Base-by-base conservation (phyloP, 1,140 invertebrate species). In the Pseudoatta argentina region DNA sequence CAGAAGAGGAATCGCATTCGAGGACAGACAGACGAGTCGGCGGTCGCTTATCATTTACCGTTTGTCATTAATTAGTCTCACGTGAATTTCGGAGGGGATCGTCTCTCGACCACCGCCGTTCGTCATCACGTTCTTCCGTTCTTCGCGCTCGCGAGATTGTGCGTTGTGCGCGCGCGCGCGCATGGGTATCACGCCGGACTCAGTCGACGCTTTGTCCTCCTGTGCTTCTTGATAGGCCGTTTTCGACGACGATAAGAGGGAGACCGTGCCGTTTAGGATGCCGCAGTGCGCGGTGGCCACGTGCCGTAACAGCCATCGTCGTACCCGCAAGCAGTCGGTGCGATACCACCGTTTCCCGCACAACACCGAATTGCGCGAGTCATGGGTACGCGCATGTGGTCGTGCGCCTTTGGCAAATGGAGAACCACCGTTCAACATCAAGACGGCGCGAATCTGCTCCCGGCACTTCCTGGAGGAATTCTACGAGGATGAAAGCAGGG, bases 321-420 rank as follows among this genome's bases (percentile, higher is more conserved):
- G 96, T 71, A 96, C 96, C 27, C 95, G 96, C 79, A 96, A 96
- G 44, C 94, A 96, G 72, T 94, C 96, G 53, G 95, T 96, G 67
- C 96, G 96, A 44, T 96, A 96, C 93, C 96, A 96, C 93, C 95
- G 96, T 85, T 96, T 96, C 91, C 96, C 96, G 10, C 95, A 96
- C 72, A 96, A 96, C 92, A 93, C 93, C 73, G 94, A 94, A 91
- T 95, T 96, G 24, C 95, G 96, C 64, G 91, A 93, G 30, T 93
- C 94, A 75, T 96, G 96, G 96, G 93, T 96, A 48, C 91, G 94
- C 86, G 95, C 95, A 12, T 96, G 96, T 91, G 96, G 96, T 63
- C 94, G 95, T 67, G 92, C 91, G 72, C 93, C 95, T 59, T 93
- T 95, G 64, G 89, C 94, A 48, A 95, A 95, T 85, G 94, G 94